Evolutionary conservation across 2,888 invertebrate genomes (phyloP).

Genomic region (Pseudococcus viburni): DNA sequence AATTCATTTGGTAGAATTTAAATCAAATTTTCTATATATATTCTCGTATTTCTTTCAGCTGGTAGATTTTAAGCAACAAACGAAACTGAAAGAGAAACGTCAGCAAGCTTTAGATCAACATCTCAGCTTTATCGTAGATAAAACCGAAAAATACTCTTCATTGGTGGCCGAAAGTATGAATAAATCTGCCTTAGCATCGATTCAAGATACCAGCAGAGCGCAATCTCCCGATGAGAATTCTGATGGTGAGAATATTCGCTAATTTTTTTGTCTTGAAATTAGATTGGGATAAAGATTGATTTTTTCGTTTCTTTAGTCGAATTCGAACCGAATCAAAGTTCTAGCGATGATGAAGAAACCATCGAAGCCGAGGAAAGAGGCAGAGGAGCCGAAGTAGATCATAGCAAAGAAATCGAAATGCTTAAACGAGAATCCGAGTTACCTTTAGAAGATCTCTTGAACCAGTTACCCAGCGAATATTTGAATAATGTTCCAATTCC

Average conservation of each 20-base stretch:
- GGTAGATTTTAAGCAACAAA: slow-evolving; percentile 94
- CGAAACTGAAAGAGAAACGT: slow-evolving; percentile 92
- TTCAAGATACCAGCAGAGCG: slow-evolving; percentile 70
- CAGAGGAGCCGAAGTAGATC: slow-evolving; percentile 74
- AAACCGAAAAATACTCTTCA: slow-evolving; percentile 96
- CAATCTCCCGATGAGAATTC: slow-evolving; percentile 54
- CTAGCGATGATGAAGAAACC: slow-evolving; percentile 93
- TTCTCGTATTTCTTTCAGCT: slow-evolving; percentile 73
- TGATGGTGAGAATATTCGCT: slow-evolving; percentile 59
- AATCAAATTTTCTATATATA: background rate
- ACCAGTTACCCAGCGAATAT: slow-evolving; percentile 85
- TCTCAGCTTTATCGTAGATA: slow-evolving; percentile 97
- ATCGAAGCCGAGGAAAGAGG: slow-evolving; percentile 74
- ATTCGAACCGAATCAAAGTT: slow-evolving; percentile 85
- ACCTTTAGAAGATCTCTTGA: slow-evolving; percentile 89
- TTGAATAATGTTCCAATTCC: slow-evolving; percentile 73
- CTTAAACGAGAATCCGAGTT: slow-evolving; percentile 91
- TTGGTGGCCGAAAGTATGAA: slow-evolving; percentile 90
- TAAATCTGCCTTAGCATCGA: slow-evolving; percentile 71
- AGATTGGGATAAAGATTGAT: background rate
- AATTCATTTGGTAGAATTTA: background rate
- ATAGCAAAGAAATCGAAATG: slow-evolving; percentile 84
- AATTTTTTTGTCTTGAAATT: background rate
- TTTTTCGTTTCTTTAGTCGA: slow-evolving; percentile 76
- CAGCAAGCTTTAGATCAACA: slow-evolving; percentile 96